phyloP scores from a whole-genome alignment of 2,888 invertebrate genomes.

The Linnaemya tessellans region DNA sequence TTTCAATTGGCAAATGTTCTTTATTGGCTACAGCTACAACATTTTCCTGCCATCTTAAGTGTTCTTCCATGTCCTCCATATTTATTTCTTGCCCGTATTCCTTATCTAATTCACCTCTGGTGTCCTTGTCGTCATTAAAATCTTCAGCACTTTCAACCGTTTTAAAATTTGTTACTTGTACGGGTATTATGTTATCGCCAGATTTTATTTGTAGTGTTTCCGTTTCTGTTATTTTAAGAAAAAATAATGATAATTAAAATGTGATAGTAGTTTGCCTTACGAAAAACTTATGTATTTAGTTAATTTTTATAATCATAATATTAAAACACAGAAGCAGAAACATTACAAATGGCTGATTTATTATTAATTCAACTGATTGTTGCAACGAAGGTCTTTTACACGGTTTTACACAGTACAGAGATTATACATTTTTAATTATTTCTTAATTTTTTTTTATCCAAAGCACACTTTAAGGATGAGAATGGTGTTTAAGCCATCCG shows the following conservation, averaged over 20 bases:
- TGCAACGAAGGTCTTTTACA: too few species aligned
- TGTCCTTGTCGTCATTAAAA: conserved; percentile 12
- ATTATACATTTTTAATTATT: too few species aligned
- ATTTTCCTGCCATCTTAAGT: conserved; percentile 70
- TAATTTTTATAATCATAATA: background rate
- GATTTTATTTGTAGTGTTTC: conserved; percentile 68
- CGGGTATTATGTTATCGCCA: conserved; percentile 21
- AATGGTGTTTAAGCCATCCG: too few species aligned
- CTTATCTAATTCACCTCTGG: conserved; percentile 27
- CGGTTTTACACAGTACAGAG: too few species aligned
- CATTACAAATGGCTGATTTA: conserved; percentile 56
- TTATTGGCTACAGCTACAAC: conserved; percentile 72
- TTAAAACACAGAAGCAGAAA: conserved; percentile 60
- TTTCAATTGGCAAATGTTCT: conserved; percentile 67
- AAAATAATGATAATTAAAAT: conserved; percentile 31
- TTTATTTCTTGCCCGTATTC: conserved; percentile 10
- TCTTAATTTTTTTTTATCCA: too few species aligned
- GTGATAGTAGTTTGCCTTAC: background rate
- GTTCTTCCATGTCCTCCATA: conserved; percentile 35
- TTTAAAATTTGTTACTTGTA: conserved; percentile 35
- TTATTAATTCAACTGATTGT: background rate
- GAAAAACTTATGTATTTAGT: conserved; percentile 12
- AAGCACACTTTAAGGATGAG: too few species aligned
- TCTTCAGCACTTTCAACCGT: conserved; percentile 32
- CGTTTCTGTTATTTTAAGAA: conserved; percentile 63